Base-by-base conservation (phyloP, 2,888 invertebrate species). In the Pyralis farinalis region DNA sequence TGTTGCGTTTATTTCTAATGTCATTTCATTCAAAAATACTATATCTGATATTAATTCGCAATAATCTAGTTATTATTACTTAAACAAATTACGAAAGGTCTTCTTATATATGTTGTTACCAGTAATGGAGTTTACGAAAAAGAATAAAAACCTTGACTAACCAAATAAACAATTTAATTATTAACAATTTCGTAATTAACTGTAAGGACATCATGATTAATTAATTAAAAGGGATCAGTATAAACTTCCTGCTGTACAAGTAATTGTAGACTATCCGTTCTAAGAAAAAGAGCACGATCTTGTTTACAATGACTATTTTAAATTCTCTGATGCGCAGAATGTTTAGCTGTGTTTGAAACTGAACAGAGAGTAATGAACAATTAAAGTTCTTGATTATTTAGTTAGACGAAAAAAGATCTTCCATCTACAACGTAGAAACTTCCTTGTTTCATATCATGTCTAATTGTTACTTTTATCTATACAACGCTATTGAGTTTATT, bases 361-460 rank as follows among this genome's bases (percentile, higher is more conserved):
- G 63, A 65, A 72, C 77, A 78, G 73, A 71, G 49, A 43, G 51
- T 64, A 67, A 64, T 54, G 69, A 74, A 76, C 77, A 80, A 83
- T 83, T 75, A 81, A 77, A 71, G 56, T 49, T 52, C 61, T 64
- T 69, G 74, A 71, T 81, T 81, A 72, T 82, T 78, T 73, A 51
- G 47, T 49, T 58, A 66, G 62, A 67, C 71, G 55, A 66, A 72
- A 79, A 76, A 73, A 77, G 39, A 39, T 11, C 16, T 9, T 10
- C 8, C n/a, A 21, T n/a, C 4, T 29, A 21, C 11, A 30, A 11
- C 9, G n/a, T 10, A n/a, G 0, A 20, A 4, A 10, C 20, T 37
- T 37, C 29, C 16, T 29, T 8, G 29, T 28, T n/a, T 8, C 12
- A 4, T 16, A 12, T 36, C 28, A 9, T 33, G 12, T 25, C 8